Conservation (phyloP, 2,797 vertebrate genomes). For the Saxicola maurus region DNA sequence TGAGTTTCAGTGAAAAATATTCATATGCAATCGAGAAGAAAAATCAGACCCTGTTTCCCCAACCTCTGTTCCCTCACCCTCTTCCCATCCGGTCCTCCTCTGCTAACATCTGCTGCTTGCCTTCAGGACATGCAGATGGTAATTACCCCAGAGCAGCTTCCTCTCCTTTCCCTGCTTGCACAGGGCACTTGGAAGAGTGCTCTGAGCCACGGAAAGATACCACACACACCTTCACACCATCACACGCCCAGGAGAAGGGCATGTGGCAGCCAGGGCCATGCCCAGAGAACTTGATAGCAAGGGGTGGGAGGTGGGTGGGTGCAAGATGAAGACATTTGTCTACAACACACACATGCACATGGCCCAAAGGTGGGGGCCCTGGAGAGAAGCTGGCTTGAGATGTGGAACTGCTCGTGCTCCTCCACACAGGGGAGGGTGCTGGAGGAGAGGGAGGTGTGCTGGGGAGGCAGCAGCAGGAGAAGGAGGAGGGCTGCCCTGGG, state of each 20-base stretch:
- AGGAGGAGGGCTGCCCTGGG: background rate
- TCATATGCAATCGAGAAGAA: background rate
- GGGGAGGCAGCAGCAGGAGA: background rate
- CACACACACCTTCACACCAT: background rate
- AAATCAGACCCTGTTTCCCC: slow-evolving; percentile 66
- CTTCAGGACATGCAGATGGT: slow-evolving; percentile 83
- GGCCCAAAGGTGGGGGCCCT: background rate
- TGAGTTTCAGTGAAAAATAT: background rate
- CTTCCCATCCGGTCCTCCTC: slow-evolving; percentile 39
- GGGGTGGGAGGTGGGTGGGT: background rate
- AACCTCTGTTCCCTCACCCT: background rate
- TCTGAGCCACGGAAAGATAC: slow-evolving; percentile 55
- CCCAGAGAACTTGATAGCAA: background rate
- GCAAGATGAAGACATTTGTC: background rate
- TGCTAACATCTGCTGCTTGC: slow-evolving; percentile 85
- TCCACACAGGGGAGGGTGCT: background rate
- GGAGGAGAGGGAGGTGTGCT: background rate
- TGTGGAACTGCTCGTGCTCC: background rate
- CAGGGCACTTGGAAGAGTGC: slow-evolving; percentile 54
- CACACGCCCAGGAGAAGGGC: background rate
- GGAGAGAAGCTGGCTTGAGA: background rate
- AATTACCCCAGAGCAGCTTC: slow-evolving; percentile 85
- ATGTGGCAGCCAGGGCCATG: background rate
- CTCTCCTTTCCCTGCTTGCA: slow-evolving; percentile 61
- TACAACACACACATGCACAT: background rate